Percentiles rank a stretch among this genome's conserved stretches.
Conservation (phyloP, 2,888 invertebrate genomes). For the Drosophila subsilvestris region DNA sequence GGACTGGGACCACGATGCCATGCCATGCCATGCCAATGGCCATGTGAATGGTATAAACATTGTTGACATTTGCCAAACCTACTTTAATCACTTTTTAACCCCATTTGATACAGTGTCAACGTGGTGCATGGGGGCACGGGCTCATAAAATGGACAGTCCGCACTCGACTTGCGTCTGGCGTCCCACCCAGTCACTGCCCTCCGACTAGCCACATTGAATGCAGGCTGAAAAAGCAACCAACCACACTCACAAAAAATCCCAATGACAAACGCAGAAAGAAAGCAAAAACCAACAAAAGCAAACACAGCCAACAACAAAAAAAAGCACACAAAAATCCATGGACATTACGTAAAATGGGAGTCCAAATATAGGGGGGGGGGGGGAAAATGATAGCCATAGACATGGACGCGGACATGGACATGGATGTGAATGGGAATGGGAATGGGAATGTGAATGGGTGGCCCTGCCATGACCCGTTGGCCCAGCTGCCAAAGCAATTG, state of each 20-base stretch:
- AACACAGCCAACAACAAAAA: conserved; percentile 14
- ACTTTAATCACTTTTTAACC: conserved; percentile 83
- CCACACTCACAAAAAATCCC: conserved; percentile 69
- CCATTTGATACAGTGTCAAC: conserved; percentile 82
- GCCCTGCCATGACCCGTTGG: conserved; percentile 63
- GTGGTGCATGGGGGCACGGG: conserved; percentile 39
- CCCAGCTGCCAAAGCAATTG: conserved; percentile 83
- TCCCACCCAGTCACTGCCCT: neutral
- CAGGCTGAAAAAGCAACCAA: conserved; percentile 26
- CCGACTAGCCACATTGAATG: conserved; percentile 18
- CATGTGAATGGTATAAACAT: conserved; percentile 75
- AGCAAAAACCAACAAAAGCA: conserved; percentile 39
- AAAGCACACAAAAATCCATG: conserved; percentile 9
- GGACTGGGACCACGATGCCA: conserved; percentile 7
- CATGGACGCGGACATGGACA: neutral
- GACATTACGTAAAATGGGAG: neutral
- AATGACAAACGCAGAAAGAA: conserved; percentile 75
- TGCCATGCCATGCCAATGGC: conserved; percentile 20
- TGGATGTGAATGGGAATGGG: neutral
- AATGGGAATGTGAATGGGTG: conserved; percentile 4
- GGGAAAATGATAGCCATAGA: neutral
- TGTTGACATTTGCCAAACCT: conserved; percentile 82
- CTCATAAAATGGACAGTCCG: conserved; percentile 74
- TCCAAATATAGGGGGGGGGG: neutral
- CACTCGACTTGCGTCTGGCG: conserved; percentile 29